Base-by-base conservation (phyloP, 2,888 invertebrate genomes). In the Margaritifera margaritifera region DNA sequence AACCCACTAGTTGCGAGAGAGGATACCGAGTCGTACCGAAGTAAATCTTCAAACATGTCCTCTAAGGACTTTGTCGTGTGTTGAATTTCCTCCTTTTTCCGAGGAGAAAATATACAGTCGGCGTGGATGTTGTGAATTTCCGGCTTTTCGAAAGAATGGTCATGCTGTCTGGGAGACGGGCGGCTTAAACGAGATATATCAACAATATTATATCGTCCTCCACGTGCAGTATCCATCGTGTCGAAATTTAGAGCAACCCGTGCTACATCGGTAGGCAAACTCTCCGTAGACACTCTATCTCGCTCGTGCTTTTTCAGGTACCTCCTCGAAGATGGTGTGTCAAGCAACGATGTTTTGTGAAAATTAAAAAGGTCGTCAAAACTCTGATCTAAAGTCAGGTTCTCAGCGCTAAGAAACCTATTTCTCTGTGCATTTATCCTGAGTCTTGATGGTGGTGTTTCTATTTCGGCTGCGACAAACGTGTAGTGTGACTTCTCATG, bases 71-170 rank as follows among this genome's bases (percentile, higher is more conserved):
- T 58, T 11, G 82, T 81, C 11, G 83, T 83, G 66, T 83, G 78
- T 42, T 78, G 69, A 53, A 85, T 80, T 69, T 84, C 80, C 61
- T 81, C 78, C 60, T 82, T 80, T 63, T 83, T 84, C 52, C 75
- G 67, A n/a, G 84, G 83, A 1, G 84, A 79, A 52, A 86, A 81
- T 54, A 86, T 86, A 71, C 86, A 86, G 70, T 84, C 79, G 51
- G 80, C 79, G 68, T 86, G 86, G 31, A 86, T 68, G 54, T 81
- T 80, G 62, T 84, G 76, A 27, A 76, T 69, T 31, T 78, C 71
- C 4, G 80, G 78, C 60, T 69, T 72, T 70, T 81, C 81, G 61
- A 71, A 76, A 6, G 79, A 79, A 27, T 76, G 68, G 22, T 72
- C 72, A 61, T 73, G 66, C 50, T 75, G 62, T 59, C 72, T 72